Base-by-base conservation (phyloP, 2,888 invertebrate genomes). In the Sycophila texana region DNA sequence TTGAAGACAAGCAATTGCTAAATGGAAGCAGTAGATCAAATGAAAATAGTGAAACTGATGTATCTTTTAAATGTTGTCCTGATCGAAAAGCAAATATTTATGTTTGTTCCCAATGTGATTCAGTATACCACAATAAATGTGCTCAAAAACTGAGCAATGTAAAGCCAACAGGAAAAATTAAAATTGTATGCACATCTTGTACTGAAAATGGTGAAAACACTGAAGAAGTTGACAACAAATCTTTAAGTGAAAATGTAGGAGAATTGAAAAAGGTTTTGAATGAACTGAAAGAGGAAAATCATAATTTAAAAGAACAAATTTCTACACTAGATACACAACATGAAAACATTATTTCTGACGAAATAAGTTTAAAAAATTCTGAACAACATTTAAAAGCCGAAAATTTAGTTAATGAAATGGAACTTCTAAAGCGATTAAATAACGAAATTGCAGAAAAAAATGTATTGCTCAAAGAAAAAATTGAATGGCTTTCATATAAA, bases 1-100 rank as follows among this genome's bases (percentile, higher is more conserved):
- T 88, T 63, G 84, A 85, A 73, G 80, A 86, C 39, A 78, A 76
- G 18, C 61, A 65, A 18, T 14, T 39, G 7, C 39, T 60, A 5
- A 74, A 70, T 63, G 63, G 60, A 30, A 76, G 63, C 30, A 3
- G 12, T 60, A 26, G 66, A 55, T 30, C 4, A 2, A 58, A 26
- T 66, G 14, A 0, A 0, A 53, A 67, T 13, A 57, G 61, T n/a
- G 26, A 61, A 20, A 14, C 16, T 20, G 72, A 77, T 49, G n/a
- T 57, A 26, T 79, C 65, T n/a, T 82, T 82, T 63, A 80, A 80
- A 77, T 82, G 82, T 57, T 82, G 82, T 26, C 79, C 82, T 22
- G 72, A 77, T 16, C 81, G 79, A 77, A 82, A 74, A 81, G 80
- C 79, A 77, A 81, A 82, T 26, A 71, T 82, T 57, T 73, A 22